These are phyloP conservation scores for Remorina albescens DNA, from an alignment of 2,797 vertebrate genomes.

Conservation along the genomic window DNA sequence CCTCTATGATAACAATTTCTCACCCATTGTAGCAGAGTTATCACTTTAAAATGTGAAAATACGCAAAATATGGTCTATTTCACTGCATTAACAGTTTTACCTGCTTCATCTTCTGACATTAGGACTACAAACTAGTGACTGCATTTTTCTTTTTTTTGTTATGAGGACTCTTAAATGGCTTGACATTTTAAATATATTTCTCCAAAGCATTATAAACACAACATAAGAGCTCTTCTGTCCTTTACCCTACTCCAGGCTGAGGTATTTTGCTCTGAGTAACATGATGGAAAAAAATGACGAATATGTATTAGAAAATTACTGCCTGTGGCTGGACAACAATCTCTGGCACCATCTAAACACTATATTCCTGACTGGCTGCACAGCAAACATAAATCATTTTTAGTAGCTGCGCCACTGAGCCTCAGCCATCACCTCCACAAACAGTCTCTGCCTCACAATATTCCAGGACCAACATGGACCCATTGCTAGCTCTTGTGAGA, in stretches of 20 bases:
- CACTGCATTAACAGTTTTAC: constrained; percentile 20
- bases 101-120: constrained; percentile 23
- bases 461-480: constrained; percentile 76
- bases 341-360: constrained; percentile 45
- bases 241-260: constrained; percentile 18
- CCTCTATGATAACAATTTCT: constrained; percentile 5
- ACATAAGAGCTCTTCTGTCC: constrained; percentile 31
- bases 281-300: constrained; percentile 28
- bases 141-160: constrained; percentile 8
- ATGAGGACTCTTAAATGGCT: constrained; percentile 12
- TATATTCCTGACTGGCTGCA: constrained; percentile 49
- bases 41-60: not conserved
- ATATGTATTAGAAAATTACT: constrained; percentile 41
- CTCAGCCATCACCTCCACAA: constrained; percentile 23
- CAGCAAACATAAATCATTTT: constrained; percentile 55
- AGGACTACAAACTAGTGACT: constrained; percentile 13
- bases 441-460: constrained; percentile 22
- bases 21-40: not conserved
- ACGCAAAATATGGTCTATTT: constrained; percentile 7
- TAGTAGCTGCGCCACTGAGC: constrained; percentile 21
- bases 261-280: constrained; percentile 32
- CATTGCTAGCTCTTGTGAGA: constrained; percentile 60
- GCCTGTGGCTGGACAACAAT: constrained; percentile 54
- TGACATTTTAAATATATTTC: constrained; percentile 37
- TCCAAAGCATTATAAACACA: constrained; percentile 30